A percentile compares a stretch with the other conserved stretches of the same genome.
phyloP scores from a whole-genome alignment of 2,113 vertebrate genomes.

The Oryzias melastigma region DNA sequence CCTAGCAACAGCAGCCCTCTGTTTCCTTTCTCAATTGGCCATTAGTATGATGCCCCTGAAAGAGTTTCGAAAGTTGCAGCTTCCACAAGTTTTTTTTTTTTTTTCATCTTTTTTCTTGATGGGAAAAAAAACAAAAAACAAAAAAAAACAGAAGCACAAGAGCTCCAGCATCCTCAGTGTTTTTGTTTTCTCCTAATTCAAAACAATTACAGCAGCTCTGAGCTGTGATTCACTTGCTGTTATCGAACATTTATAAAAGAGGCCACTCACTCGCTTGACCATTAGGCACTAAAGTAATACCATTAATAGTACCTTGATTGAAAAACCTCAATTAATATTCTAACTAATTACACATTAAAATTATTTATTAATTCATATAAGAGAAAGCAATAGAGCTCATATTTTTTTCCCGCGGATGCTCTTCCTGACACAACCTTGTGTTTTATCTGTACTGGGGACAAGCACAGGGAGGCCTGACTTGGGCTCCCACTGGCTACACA shows the following conservation, averaged over 20 bases:
- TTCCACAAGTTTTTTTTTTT: neutral
- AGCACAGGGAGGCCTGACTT: too few relatives aligned
- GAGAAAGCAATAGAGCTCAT: too few relatives aligned
- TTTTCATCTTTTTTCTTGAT: neutral
- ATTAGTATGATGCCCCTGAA: constrained; percentile 1
- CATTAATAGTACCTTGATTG: too few relatives aligned
- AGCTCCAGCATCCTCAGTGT: neutral
- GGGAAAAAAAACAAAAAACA: neutral
- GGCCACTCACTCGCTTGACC: too few relatives aligned
- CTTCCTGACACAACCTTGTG: too few relatives aligned
- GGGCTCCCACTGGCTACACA: too few relatives aligned
- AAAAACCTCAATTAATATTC: too few relatives aligned
- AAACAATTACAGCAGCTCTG: neutral
- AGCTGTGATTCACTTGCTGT: neutral
- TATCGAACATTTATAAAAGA: neutral
- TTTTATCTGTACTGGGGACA: too few relatives aligned
- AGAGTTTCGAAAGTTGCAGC: neutral
- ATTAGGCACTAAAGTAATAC: too few relatives aligned
- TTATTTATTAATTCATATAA: too few relatives aligned
- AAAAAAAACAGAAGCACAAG: neutral
- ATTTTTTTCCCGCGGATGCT: too few relatives aligned
- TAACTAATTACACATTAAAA: too few relatives aligned
- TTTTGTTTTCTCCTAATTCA: neutral
- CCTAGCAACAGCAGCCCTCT: constrained; percentile 2
- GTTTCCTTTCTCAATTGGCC: neutral